Base-by-base conservation (phyloP, 64 coral and sea anemone genomes). In the Pocillopora damicornis region DNA sequence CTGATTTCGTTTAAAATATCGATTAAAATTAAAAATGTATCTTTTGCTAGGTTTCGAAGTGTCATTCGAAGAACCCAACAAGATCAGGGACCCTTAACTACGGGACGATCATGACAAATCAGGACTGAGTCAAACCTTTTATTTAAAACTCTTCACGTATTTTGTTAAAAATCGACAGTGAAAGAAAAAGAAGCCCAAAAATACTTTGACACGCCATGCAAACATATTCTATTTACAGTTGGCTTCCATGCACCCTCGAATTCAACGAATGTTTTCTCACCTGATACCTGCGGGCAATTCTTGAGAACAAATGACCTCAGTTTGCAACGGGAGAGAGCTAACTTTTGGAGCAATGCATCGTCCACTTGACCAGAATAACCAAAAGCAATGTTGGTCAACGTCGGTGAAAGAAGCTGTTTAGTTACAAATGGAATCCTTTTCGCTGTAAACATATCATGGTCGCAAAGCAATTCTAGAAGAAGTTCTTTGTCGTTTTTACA, bases 401-500 rank as follows among this genome's bases (percentile, higher is more conserved):
- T 91, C 36, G 82, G 75, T 58, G 94, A 87, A 58, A 90, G 75
- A 58, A 96, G 79, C 61, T 96, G 82, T 59, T 82, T 79, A 5
- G 82, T 90, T 59, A 96, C 87, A 1, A 71, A 36, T 9, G 94
- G 90, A 71, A 96, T 15, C 12, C 82, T 74, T 2, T 67, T 61
- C 11, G 35, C 87, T 17, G 91, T 87, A 25, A 96, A 87, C 42
- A 92, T 89, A 68, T 96, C 94, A 86, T 96, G 94, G 74, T 96
- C 91, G 62, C 94, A 96, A 2, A 96, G 83, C 81, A 91, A 76
- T 87, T 92, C 87, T 22, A 96, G 35, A 2, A 96, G 62, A 59
- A 92, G 30, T 81, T 96, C 94, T 38, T 96, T 92, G 38, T 96
- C 91, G 61, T 78, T 77, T 25, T 91, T 78, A 2, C 87, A 87